Percentiles rank a stretch among this genome's conserved stretches.
phyloP scores from a whole-genome alignment of 2,888 invertebrate genomes.

The Cephalotes varians region DNA sequence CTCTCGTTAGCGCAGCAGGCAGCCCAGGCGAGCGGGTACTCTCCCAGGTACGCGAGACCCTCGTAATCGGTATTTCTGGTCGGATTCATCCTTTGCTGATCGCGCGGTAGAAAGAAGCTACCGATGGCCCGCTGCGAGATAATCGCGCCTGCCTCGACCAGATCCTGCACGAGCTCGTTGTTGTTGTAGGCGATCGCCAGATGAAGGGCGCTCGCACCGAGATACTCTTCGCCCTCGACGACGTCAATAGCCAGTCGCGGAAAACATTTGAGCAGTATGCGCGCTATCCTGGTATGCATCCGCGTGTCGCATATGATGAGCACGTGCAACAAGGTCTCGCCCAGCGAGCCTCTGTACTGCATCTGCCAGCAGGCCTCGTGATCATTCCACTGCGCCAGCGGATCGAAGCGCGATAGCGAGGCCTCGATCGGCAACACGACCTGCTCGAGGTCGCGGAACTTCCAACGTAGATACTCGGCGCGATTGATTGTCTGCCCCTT shows the following conservation, averaged over 20 bases:
- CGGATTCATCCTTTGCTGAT: constrained; percentile 94
- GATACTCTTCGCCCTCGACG: constrained; percentile 98
- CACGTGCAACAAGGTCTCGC: constrained; percentile 97
- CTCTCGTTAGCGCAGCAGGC: constrained; percentile 99
- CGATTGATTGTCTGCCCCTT: constrained; percentile 94
- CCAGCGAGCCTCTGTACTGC: constrained; percentile 97
- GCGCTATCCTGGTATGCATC: constrained; percentile 93
- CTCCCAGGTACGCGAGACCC: constrained; percentile 98
- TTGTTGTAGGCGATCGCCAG: constrained; percentile 98
- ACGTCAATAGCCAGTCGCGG: constrained; percentile 95
- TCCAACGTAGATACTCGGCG: constrained; percentile 96
- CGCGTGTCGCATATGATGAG: constrained; percentile 97
- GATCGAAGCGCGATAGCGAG: constrained; percentile 94
- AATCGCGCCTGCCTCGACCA: constrained; percentile 96
- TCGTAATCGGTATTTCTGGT: constrained; percentile 96
- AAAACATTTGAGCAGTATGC: constrained; percentile 95
- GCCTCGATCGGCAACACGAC: constrained; percentile 95
- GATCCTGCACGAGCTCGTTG: constrained; percentile 96
- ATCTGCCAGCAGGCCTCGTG: constrained; percentile 99
- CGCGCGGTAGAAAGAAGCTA: constrained; percentile 97
- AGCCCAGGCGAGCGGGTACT: constrained; percentile 98
- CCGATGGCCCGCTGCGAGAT: constrained; percentile 97
- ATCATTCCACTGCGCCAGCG: constrained; percentile 94
- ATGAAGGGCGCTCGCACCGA: constrained; percentile 98
- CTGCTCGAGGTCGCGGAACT: constrained; percentile 93